Percentiles rank a stretch among this genome's conserved stretches.
phyloP scores from a whole-genome alignment of 2,797 vertebrate species.

The Choloepus didactylus region DNA sequence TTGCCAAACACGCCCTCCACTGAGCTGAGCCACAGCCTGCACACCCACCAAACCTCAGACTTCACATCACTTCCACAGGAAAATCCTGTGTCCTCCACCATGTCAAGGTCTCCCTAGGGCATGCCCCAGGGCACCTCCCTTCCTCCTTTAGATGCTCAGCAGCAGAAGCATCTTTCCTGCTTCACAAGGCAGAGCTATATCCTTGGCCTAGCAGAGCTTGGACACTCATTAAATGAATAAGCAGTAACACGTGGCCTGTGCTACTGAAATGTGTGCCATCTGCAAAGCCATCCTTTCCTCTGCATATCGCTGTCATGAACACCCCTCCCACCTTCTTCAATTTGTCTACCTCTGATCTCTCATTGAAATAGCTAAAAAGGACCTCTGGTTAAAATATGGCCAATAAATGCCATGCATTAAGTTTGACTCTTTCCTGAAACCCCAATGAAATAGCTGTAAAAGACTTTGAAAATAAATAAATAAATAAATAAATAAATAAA shows the following conservation, averaged over 20 bases:
- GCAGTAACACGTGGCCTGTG: neutral
- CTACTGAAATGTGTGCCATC: neutral
- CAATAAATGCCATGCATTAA: neutral
- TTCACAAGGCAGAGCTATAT: neutral
- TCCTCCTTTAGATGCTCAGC: neutral
- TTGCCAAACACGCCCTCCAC: neutral
- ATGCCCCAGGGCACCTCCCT: accelerated
- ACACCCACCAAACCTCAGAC: neutral
- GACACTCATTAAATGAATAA: neutral
- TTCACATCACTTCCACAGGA: neutral
- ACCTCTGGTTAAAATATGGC: neutral
- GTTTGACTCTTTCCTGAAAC: neutral
- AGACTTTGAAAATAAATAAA: too few species aligned
- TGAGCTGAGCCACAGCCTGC: too few species aligned
- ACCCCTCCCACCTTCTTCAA: neutral
- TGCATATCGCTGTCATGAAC: neutral
- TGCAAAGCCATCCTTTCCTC: neutral
- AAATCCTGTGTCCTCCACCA: neutral
- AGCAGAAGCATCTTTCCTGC: neutral
- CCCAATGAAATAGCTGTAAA: neutral
- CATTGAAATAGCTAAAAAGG: neutral
- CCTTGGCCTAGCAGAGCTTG: neutral
- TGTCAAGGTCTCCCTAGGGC: accelerated
- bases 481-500: too few species aligned
- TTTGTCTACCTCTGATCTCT: neutral